A percentile compares a stretch with the other conserved stretches of the same genome.
Evolutionary conservation across 2,113 vertebrate genomes (phyloP).

Genomic region (Tor tambroides): DNA sequence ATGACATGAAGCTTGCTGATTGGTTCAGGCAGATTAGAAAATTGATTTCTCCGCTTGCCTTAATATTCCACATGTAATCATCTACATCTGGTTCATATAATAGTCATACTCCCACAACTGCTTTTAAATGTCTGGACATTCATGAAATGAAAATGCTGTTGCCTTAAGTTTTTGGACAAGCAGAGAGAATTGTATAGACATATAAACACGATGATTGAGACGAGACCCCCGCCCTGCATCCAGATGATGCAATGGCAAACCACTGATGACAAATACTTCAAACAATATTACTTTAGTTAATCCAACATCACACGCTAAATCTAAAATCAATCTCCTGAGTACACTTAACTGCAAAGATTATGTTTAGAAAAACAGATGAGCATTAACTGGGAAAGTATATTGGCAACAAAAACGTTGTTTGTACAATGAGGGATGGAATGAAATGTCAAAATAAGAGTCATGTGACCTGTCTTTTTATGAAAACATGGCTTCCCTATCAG

Average conservation of each 20-base stretch:
- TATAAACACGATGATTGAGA: neutral
- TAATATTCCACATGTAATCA: constrained; percentile 19
- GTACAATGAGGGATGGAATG: neutral
- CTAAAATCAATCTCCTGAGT: constrained; percentile 29
- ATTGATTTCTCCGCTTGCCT: constrained; percentile 38
- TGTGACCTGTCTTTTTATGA: neutral
- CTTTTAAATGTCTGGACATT: neutral
- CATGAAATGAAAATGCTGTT: neutral
- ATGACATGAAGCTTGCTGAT: constrained; percentile 49
- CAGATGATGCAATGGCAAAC: constrained; percentile 11
- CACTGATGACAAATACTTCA: constrained; percentile 8
- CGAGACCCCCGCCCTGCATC: neutral
- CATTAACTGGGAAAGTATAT: constrained; percentile 14
- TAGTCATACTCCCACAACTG: constrained; percentile 2
- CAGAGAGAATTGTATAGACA: neutral
- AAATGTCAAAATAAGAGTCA: constrained; percentile 27
- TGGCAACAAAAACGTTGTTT: constrained; percentile 9
- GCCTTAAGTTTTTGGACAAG: neutral
- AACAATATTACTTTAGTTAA: constrained; percentile 27
- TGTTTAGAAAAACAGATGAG: constrained; percentile 22
- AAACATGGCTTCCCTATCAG: neutral
- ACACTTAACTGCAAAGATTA: constrained; percentile 25
- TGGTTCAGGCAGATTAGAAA: constrained; percentile 55
- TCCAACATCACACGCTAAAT: constrained; percentile 29
- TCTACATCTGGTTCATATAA: constrained; percentile 27